These are phyloP conservation scores for Rhynchotus rufescens DNA, from an alignment of 2,797 vertebrate genomes.

Conservation along the genomic window DNA sequence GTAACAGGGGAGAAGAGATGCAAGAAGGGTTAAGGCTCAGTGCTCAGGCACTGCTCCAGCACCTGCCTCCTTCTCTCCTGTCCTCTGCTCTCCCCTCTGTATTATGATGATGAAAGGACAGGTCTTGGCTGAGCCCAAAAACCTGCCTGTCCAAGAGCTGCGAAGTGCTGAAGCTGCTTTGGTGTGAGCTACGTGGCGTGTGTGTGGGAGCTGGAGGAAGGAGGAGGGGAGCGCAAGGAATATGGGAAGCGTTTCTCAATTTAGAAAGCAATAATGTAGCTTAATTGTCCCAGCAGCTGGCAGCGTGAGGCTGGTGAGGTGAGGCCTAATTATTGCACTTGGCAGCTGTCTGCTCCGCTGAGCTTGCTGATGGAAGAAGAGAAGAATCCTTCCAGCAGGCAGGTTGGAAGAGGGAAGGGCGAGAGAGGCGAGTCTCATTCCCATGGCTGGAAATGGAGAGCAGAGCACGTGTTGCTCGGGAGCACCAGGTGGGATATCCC, in stretches of 20 bases:
- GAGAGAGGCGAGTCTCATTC: neutral
- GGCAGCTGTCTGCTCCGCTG: slow-evolving; percentile 24
- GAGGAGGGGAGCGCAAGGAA: neutral
- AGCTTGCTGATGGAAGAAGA: neutral
- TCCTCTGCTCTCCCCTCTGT: neutral
- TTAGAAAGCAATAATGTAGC: neutral
- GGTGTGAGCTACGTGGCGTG: accelerated
- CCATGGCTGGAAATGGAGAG: neutral
- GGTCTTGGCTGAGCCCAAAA: neutral
- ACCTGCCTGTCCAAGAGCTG: neutral
- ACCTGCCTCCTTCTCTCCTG: no score
- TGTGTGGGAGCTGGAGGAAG: neutral
- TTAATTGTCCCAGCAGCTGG: slow-evolving; percentile 33
- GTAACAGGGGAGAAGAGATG: accelerated
- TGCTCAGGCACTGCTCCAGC: neutral
- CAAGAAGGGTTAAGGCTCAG: neutral
- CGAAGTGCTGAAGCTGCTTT: neutral
- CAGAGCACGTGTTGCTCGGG: neutral
- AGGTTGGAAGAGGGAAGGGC: neutral
- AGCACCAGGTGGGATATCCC: neutral
- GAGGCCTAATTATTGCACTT: slow-evolving; percentile 38
- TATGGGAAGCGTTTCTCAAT: neutral
- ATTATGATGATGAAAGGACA: accelerated
- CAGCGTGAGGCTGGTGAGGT: neutral
- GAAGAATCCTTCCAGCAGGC: neutral